Conservation (phyloP, 2,113 vertebrate genomes). For the Ibidorhyncha struthersii region DNA sequence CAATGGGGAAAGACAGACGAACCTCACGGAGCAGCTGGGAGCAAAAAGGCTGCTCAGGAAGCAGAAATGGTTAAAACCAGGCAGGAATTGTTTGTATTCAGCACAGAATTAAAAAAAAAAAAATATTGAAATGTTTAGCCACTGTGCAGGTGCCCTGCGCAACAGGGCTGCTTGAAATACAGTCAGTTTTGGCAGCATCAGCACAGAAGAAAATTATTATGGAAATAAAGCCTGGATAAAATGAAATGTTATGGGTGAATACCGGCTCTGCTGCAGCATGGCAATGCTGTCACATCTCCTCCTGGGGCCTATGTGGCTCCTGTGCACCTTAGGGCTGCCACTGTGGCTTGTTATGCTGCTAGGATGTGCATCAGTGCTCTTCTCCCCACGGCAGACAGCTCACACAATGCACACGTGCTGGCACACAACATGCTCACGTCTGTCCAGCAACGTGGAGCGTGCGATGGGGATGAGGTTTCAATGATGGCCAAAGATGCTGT, state of each 20-base stretch:
- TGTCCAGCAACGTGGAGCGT: accelerated
- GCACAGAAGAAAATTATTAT: background rate
- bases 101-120: background rate
- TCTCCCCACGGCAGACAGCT: accelerated
- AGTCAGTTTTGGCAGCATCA: background rate
- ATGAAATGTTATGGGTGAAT: background rate
- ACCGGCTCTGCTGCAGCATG: background rate
- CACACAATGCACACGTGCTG: accelerated
- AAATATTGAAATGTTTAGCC: background rate
- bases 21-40: background rate
- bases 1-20: background rate
- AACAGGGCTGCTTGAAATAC: background rate
- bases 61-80: background rate
- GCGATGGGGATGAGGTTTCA: background rate
- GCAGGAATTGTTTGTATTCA: background rate
- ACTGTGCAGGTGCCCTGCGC: background rate
- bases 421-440: background rate
- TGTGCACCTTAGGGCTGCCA: background rate
- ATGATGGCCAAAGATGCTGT: accelerated
- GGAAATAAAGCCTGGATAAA: background rate
- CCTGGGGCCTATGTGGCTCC: background rate
- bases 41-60: background rate
- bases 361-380: accelerated
- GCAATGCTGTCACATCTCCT: background rate
- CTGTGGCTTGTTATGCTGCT: background rate